Percentiles rank a stretch among this genome's conserved stretches.
Evolutionary conservation across 2,888 invertebrate species (phyloP).

Genomic region (Mermis nigrescens): DNA sequence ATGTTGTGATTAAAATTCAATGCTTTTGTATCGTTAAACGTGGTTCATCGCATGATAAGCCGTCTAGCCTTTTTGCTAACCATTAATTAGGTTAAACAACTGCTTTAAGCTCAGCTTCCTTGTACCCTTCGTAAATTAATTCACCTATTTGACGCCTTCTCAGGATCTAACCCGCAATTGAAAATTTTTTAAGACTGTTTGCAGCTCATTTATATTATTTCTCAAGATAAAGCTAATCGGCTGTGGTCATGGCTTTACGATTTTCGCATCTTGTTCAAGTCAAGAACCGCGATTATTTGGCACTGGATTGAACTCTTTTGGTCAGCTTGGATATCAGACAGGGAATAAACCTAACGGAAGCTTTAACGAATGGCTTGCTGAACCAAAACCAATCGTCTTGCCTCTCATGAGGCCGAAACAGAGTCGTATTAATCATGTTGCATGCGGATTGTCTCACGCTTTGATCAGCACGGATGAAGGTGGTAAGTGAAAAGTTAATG

Average conservation of each 20-base stretch:
- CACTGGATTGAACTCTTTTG: slow-evolving; percentile 72
- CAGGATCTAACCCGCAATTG: too few species aligned
- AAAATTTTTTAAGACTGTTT: too few species aligned
- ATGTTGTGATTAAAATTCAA: too few species aligned
- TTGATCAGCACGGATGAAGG: slow-evolving; percentile 50
- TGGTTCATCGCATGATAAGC: too few species aligned
- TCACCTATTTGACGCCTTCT: too few species aligned
- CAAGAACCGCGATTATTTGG: slow-evolving; percentile 47
- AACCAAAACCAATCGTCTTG: slow-evolving; percentile 31
- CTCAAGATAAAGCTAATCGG: background rate
- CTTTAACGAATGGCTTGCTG: slow-evolving; percentile 45
- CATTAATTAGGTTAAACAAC: too few species aligned
- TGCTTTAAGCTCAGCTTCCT: too few species aligned
- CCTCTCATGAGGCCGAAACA: slow-evolving; percentile 24
- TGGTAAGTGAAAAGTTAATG: too few species aligned
- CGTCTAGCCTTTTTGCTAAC: too few species aligned
- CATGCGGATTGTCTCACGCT: slow-evolving; percentile 72
- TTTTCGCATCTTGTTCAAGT: slow-evolving; percentile 9
- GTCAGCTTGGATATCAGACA: slow-evolving; percentile 65
- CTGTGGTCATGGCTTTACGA: background rate
- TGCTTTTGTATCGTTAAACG: too few species aligned
- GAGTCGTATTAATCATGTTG: slow-evolving; percentile 36
- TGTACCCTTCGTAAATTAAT: too few species aligned
- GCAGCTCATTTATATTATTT: too few species aligned
- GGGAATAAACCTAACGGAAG: slow-evolving; percentile 14